Evolutionary conservation across 2,888 invertebrate genomes (phyloP).

Genomic region (Drosophila nr. medialis): DNA sequence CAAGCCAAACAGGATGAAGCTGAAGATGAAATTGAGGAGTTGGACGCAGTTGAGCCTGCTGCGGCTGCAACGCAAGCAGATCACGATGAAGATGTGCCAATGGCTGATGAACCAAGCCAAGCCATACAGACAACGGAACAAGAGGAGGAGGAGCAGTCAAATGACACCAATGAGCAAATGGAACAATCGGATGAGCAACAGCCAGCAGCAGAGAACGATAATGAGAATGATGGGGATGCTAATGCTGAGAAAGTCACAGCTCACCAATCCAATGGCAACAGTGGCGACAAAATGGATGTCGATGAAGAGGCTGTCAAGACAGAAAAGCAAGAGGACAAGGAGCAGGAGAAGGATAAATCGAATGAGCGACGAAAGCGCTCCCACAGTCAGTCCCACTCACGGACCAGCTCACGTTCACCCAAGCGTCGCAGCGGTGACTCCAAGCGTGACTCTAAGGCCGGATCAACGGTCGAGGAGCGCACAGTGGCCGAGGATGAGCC

Average conservation of each 20-base stretch:
- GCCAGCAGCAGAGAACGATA: conserved; percentile 12
- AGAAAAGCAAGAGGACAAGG: conserved; percentile 38
- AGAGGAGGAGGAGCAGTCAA: conserved; percentile 25
- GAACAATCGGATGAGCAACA: conserved; percentile 18
- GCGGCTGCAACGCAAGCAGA: conserved; percentile 25
- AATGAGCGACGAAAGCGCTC: conserved; percentile 74
- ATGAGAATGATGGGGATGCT: conserved; percentile 6
- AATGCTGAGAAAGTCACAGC: conserved; percentile 17
- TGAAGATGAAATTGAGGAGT: conserved; percentile 30
- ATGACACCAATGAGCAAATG: conserved; percentile 20
- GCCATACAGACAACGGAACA: conserved; percentile 14
- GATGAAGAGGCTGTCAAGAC: conserved; percentile 52
- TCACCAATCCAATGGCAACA: conserved; percentile 65
- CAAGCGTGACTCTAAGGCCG: conserved; percentile 70
- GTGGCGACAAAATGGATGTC: conserved; percentile 77
- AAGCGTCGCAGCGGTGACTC: conserved; percentile 73
- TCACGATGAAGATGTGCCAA: conserved; percentile 64
- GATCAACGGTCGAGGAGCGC: conserved; percentile 78
- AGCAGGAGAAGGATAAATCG: conserved; percentile 73
- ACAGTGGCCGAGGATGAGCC: conserved; percentile 83
- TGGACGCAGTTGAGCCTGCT: conserved; percentile 24
- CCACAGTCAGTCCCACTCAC: conserved; percentile 70
- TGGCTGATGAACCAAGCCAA: conserved; percentile 47
- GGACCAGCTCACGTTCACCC: conserved; percentile 78
- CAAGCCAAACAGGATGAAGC: conserved; percentile 22